phyloP scores from a whole-genome alignment of 2,113 vertebrate species.

The Chiloscyllium plagiosum region DNA sequence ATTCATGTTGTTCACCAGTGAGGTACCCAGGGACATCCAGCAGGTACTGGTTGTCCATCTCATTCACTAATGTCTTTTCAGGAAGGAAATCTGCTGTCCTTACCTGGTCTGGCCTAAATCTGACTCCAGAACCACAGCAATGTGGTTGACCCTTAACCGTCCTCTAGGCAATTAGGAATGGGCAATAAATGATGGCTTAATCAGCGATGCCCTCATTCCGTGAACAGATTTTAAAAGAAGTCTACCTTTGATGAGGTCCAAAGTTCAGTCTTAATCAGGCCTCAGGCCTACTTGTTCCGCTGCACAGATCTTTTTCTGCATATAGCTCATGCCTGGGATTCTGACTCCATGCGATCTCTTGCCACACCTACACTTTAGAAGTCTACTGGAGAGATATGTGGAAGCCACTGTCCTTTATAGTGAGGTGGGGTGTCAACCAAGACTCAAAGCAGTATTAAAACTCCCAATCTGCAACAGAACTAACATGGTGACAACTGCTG shows the following conservation, averaged over 20 bases:
- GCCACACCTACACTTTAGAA: neutral
- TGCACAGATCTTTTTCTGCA: neutral
- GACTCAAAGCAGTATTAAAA: neutral
- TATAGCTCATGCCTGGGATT: neutral
- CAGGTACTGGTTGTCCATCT: neutral
- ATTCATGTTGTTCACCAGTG: neutral
- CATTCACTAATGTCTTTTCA: too few relatives aligned
- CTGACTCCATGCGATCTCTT: neutral
- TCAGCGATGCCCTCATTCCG: too few relatives aligned
- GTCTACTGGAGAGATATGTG: neutral
- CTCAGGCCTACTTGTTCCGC: neutral
- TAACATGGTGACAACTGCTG: neutral
- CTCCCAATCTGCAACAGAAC: neutral
- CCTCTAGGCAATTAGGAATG: too few relatives aligned
- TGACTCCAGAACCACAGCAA: too few relatives aligned
- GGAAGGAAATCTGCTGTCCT: too few relatives aligned
- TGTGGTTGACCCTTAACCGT: too few relatives aligned
- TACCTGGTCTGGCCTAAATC: too few relatives aligned
- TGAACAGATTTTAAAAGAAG: too few relatives aligned
- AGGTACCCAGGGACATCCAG: neutral
- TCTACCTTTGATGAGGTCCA: neutral
- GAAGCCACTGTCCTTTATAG: neutral
- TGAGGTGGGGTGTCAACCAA: neutral
- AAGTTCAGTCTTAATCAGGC: neutral
- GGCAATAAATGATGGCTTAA: too few relatives aligned